Conservation (phyloP, 2,797 vertebrate species). For the Chloroceryle inda region DNA sequence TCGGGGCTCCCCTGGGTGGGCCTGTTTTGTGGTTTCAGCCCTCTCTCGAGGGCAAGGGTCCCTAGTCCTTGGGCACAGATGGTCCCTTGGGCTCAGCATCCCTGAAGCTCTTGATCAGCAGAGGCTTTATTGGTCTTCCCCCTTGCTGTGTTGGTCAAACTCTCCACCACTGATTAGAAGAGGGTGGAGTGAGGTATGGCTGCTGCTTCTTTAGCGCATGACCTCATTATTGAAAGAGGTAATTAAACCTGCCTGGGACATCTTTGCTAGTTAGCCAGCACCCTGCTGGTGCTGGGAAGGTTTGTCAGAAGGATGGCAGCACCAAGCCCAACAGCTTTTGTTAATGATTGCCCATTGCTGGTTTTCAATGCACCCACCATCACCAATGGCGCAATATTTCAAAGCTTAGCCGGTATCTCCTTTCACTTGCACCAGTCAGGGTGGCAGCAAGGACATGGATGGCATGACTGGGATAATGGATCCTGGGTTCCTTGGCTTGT, state of each 20-base stretch:
- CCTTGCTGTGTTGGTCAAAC: background rate
- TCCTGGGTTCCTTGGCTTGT: background rate
- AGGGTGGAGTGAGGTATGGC: background rate
- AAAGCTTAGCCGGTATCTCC: rapidly evolving
- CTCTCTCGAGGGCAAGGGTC: rapidly evolving
- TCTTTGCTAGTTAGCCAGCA: background rate
- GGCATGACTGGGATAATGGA: background rate
- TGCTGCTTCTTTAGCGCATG: rapidly evolving
- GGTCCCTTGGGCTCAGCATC: background rate
- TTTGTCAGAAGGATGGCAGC: rapidly evolving
- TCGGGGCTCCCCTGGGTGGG: background rate
- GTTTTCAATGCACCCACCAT: rapidly evolving
- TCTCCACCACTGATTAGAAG: rapidly evolving
- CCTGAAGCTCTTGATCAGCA: background rate
- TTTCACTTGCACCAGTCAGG: rapidly evolving
- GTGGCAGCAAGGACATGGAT: rapidly evolving
- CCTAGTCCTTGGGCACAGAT: background rate
- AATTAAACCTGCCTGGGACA: background rate
- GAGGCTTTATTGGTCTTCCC: background rate
- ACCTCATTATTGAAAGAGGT: background rate
- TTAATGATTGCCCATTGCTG: background rate
- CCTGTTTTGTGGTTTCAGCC: background rate
- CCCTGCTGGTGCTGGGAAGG: background rate
- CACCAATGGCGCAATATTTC: rapidly evolving
- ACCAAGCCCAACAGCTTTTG: background rate